Base-by-base conservation (phyloP, 1,140 invertebrate species). In the Pantala flavescens region DNA sequence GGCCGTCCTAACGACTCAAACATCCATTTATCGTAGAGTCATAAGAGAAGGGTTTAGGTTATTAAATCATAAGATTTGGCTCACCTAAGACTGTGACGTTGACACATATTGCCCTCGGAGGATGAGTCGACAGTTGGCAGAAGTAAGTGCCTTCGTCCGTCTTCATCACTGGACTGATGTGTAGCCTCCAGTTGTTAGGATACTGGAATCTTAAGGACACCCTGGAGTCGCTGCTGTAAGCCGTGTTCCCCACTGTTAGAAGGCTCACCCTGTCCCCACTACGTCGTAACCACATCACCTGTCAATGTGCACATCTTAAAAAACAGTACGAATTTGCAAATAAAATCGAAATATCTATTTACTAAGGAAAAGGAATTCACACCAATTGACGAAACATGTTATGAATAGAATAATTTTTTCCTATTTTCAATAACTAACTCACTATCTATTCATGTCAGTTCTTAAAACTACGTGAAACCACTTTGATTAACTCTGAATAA, bases 121-220 rank as follows among this genome's bases (percentile, higher is more conserved):
- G 91, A 83, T 93, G 90, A 43, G 89, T 88, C 36, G 89, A 92
- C 77, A 92, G 88, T 85, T 93, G 91, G 80, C 91, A 93, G 80
- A 92, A 90, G 82, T 93, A 93, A 78, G 86, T 84, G 49, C 91
- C 91, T 77, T 90, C 88, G 80, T 93, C 91, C 23, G 88, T 83
- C 79, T 91, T 89, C 75, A 88, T 91, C 70, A 89, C 89, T 78
- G 88, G 90, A 81, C 88, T 87, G 70, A 93, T 87, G 75, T 89
- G 85, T 76, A 93, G 81, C 77, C 90, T 87, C 91, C 91, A 93
- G 80, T 93, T 88, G 82, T 93, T 91, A n/a, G 90, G 90, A 74
- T 88, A 86, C 81, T 90, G 86, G 79, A 88, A 89, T 74, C 89
- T 89, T 72, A 92, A 81, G 14, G 89, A 88, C 77, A 91, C 91